Base-by-base conservation (phyloP, 2,113 vertebrate genomes). In the Corythornis cristatus region DNA sequence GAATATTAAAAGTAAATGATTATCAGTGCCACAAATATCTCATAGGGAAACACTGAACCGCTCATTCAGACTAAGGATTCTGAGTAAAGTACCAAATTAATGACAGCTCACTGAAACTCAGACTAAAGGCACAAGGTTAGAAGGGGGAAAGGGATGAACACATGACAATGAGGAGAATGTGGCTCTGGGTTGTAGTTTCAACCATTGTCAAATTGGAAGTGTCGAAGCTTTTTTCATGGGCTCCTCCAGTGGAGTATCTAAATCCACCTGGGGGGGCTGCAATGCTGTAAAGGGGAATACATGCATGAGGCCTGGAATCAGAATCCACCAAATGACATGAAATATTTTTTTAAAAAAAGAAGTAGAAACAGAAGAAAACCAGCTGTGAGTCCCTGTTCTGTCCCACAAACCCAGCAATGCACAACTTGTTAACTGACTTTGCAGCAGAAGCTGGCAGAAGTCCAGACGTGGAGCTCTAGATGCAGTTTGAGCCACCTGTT, bases 221-320 rank as follows among this genome's bases (percentile, higher is more conserved):
- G 13, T 76, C 85, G 86, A 86, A 89, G 68, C 45, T 84, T 84
- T 91, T 84, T 81, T 85, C 71, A 96, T 78, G 58, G 91, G 43
- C 40, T 94, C n/a, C 42, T 91, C 84, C 78, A 89, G 86, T 31
- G 35, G 12, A 51, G 88, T 86, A 94, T 92, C 66, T 53, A 81
- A 93, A 87, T 68, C 68, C 88, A 85, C 53, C 65, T 74, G 73
- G 66, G 84, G 88, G 51, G 76, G 73, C 37, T 46, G 29, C 43
- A 84, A 92, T 80, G 64, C 92, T 80, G 61, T 54, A 65, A 86
- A 33, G 54, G 86, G 43, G 62, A 90, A 84, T 50, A 37, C 31
- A 66, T 5, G 40, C 31, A 29, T 20, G 45, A 89, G 33, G 12
- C 65, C 42, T 86, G 71, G 48, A 88, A 91, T 67, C 66, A 54